Conservation (phyloP, 2,888 invertebrate genomes). For the Achlya flavicornis region DNA sequence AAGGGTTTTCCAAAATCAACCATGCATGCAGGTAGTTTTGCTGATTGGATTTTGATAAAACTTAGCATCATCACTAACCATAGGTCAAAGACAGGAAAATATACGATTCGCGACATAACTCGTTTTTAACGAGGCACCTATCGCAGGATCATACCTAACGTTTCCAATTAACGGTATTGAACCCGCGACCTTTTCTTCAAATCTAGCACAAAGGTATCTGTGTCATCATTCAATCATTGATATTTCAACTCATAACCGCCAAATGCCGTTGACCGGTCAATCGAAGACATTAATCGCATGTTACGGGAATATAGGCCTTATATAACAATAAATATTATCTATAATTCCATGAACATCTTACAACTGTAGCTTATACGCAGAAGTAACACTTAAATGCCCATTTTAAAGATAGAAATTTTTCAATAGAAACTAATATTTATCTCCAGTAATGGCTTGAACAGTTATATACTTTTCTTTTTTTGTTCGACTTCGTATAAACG, state of each 20-base stretch:
- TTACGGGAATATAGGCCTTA: neutral
- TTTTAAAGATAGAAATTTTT: neutral
- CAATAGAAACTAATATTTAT: slow-evolving; percentile 5
- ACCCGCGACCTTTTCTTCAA: slow-evolving; percentile 12
- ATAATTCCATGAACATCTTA: neutral
- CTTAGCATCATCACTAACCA: no score
- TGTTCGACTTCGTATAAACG: neutral
- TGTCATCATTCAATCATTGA: slow-evolving; percentile 36
- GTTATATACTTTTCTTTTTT: neutral
- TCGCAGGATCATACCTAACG: neutral
- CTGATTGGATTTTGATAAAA: no score
- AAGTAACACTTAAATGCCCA: neutral
- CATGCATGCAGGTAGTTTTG: no score
- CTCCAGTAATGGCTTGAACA: neutral
- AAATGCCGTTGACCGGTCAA: slow-evolving; percentile 22
- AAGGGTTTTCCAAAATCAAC: no score
- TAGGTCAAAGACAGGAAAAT: no score
- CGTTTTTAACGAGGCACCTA: neutral
- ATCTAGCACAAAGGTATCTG: slow-evolving; percentile 6
- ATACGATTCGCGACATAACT: neutral
- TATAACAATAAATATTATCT: neutral
- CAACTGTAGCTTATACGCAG: neutral
- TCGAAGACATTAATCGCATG: neutral
- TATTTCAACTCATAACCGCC: slow-evolving; percentile 33
- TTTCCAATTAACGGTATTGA: slow-evolving; percentile 9